Conservation (phyloP, 1,140 invertebrate species). For the Oppia nitens region DNA sequence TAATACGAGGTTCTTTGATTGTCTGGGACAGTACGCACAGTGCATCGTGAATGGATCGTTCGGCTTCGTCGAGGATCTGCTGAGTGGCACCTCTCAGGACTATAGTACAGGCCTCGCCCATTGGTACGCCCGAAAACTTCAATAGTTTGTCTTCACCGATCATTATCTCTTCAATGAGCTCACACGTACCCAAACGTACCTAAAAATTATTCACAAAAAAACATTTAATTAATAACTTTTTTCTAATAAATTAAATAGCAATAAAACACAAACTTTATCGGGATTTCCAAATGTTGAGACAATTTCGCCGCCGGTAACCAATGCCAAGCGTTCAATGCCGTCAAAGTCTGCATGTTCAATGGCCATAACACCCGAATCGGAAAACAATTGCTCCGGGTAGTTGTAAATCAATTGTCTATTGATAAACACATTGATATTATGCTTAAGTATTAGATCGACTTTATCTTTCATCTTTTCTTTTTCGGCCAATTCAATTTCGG, state of each 20-base stretch:
- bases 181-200: constrained; percentile 83
- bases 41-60: constrained; percentile 93
- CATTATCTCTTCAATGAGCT: constrained; percentile 92
- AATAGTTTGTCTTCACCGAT: constrained; percentile 94
- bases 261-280: constrained; percentile 32
- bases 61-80: constrained; percentile 97
- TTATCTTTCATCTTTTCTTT: constrained; percentile 99
- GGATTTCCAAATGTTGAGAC: constrained; percentile 95
- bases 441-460: constrained; percentile 87
- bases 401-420: constrained; percentile 99
- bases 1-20: constrained; percentile 73
- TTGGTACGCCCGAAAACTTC: constrained; percentile 79
- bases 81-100: constrained; percentile 96
- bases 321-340: constrained; percentile 87
- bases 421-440: constrained; percentile 96
- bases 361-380: constrained; percentile 94
- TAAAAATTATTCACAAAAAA: not conserved
- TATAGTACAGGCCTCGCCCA: constrained; percentile 93
- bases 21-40: constrained; percentile 91
- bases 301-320: constrained; percentile 95
- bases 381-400: constrained; percentile 98
- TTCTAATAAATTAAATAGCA: not conserved
- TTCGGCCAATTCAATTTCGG: constrained; percentile 90
- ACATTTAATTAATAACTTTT: not conserved
- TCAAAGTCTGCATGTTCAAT: constrained; percentile 99